phyloP scores from a whole-genome alignment of 2,113 vertebrate genomes.

The Takifugu bimaculatus region DNA sequence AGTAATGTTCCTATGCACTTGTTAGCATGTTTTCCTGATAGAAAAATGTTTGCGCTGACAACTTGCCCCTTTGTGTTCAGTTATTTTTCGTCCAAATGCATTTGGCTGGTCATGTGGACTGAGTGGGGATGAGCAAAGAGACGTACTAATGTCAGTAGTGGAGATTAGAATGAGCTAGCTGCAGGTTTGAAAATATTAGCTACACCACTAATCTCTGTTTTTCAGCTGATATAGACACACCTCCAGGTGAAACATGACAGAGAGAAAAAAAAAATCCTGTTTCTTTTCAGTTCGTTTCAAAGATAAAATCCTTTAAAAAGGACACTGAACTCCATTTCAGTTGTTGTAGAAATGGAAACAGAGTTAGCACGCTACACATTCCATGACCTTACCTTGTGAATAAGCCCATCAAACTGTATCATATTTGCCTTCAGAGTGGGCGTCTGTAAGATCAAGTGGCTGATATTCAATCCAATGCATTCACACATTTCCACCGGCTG shows the following conservation, averaged over 20 bases:
- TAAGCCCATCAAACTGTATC: constrained; percentile 62
- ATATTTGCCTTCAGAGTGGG: constrained; percentile 63
- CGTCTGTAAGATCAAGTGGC: constrained; percentile 63
- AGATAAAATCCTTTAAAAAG: constrained; percentile 35
- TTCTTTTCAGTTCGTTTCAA: constrained; percentile 20
- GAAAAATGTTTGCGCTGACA: constrained; percentile 63
- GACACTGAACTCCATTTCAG: constrained; percentile 42
- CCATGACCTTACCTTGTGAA: constrained; percentile 61
- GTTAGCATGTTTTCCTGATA: constrained; percentile 72
- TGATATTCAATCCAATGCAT: constrained; percentile 68
- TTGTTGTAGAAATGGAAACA: constrained; percentile 46
- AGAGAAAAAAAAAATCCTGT: constrained; percentile 19
- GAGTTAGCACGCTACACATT: constrained; percentile 54
- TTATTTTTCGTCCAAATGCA: constrained; percentile 57
- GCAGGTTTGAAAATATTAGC: constrained; percentile 48
- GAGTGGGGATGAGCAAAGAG: constrained; percentile 44
- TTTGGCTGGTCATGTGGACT: constrained; percentile 63
- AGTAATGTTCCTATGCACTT: constrained; percentile 80
- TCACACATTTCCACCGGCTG: constrained; percentile 59
- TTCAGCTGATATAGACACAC: constrained; percentile 23
- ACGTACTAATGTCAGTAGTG: constrained; percentile 43
- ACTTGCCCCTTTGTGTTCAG: constrained; percentile 53
- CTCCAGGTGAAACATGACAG: neutral
- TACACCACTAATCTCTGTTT: constrained; percentile 36
- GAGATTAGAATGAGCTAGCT: constrained; percentile 50